phyloP scores from a whole-genome alignment of 2,888 invertebrate species.

The Biston betularia region DNA sequence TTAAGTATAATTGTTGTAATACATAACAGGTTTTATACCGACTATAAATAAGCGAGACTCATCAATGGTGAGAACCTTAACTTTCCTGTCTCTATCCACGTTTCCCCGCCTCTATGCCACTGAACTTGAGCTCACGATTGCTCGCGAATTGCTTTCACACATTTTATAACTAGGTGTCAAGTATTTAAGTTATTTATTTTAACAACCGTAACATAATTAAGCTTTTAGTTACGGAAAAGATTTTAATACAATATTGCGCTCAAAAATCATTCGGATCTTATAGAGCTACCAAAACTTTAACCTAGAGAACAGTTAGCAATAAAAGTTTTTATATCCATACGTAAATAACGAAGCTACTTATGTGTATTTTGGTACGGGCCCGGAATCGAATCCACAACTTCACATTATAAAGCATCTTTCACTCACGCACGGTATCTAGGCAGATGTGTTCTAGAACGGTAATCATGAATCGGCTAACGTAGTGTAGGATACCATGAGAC shows the following conservation, averaged over 20 bases:
- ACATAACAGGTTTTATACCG: slow-evolving; percentile 12
- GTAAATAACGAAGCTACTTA: no score
- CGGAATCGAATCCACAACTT: no score
- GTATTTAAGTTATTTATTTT: neutral
- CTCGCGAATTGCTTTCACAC: slow-evolving; percentile 28
- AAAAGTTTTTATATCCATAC: no score
- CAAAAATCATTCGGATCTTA: no score
- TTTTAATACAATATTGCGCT: neutral
- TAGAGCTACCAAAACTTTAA: no score
- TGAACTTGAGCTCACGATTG: slow-evolving; percentile 11
- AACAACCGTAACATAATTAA: slow-evolving; percentile 3
- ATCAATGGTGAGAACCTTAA: slow-evolving; percentile 18
- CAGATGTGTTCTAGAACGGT: no score
- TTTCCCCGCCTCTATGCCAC: slow-evolving; percentile 9
- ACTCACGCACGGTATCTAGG: no score
- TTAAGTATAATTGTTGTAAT: slow-evolving; percentile 11
- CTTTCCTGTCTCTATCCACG: slow-evolving; percentile 18
- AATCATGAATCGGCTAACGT: no score
- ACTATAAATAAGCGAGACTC: slow-evolving; percentile 1
- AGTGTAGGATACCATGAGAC: no score
- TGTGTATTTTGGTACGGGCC: no score
- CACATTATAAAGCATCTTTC: no score
- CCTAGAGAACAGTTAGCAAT: no score
- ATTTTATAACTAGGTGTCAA: slow-evolving; percentile 5
- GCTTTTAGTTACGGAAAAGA: neutral